Conservation (phyloP, 1,140 invertebrate genomes). For the Euwallacea fornicatus region DNA sequence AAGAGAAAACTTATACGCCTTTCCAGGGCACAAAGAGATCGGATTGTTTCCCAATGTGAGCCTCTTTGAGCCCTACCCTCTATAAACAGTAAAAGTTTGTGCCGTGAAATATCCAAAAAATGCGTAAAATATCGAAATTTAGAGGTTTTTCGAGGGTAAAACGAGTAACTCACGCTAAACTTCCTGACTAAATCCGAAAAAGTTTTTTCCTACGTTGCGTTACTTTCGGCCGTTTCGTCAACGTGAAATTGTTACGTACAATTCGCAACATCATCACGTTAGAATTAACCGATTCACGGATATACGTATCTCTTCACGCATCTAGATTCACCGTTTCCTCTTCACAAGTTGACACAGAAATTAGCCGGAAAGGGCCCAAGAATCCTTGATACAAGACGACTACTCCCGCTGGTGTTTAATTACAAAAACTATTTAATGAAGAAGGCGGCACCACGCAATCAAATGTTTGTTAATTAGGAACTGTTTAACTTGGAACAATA, state of each 20-base stretch:
- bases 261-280: neutral
- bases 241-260: neutral
- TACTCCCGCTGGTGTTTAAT: constrained; percentile 8
- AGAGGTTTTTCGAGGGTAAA: too few species aligned
- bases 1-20: too few species aligned
- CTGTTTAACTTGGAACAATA: constrained; percentile 33
- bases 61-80: too few species aligned
- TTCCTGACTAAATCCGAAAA: too few species aligned
- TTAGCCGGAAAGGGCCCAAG: neutral
- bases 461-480: constrained; percentile 39
- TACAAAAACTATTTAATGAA: constrained; percentile 32
- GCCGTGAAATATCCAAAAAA: too few species aligned
- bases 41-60: too few species aligned
- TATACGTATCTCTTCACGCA: neutral
- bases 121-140: too few species aligned
- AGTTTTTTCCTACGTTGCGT: too few species aligned
- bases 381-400: constrained; percentile 8
- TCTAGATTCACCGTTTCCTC: neutral
- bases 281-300: neutral
- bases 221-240: too few species aligned
- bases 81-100: too few species aligned
- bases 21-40: too few species aligned
- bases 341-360: constrained; percentile 7
- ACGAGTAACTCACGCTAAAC: too few species aligned
- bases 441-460: constrained; percentile 25